phyloP scores from a whole-genome alignment of 2,113 vertebrate genomes.

The Rana temporaria region DNA sequence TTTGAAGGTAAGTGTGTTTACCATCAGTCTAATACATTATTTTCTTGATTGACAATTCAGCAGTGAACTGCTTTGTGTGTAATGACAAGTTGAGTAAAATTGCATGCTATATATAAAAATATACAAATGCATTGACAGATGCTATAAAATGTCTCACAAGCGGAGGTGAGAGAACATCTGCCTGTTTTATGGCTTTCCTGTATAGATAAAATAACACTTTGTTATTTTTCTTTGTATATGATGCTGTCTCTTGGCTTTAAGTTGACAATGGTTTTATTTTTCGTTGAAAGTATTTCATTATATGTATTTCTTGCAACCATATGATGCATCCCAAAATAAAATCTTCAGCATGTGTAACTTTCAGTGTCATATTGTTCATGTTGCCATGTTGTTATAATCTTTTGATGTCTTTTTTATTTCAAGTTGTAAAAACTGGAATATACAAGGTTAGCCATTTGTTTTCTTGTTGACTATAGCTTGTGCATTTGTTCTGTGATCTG shows the following conservation, averaged over 20 bases:
- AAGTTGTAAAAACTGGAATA: constrained; percentile 9
- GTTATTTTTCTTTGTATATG: neutral
- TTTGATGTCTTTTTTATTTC: constrained; percentile 30
- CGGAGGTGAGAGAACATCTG: neutral
- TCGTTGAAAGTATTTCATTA: constrained; percentile 18
- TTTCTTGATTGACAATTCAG: no score
- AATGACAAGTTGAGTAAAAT: no score
- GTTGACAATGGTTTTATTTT: neutral
- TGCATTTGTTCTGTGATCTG: neutral
- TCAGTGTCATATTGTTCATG: neutral
- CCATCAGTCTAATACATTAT: no score
- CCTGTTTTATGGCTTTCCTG: no score
- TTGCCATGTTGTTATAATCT: constrained; percentile 23
- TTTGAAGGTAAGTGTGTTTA: no score
- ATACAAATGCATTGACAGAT: no score
- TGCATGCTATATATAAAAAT: no score
- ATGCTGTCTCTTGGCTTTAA: neutral
- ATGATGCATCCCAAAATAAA: constrained; percentile 34
- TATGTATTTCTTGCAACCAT: constrained; percentile 1
- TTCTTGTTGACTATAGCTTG: neutral
- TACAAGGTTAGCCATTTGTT: constrained; percentile 17
- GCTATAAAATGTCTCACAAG: neutral
- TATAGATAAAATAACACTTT: neutral
- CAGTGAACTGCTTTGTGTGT: no score
- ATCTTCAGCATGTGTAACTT: constrained; percentile 2